Base-by-base conservation (phyloP, 2,797 vertebrate species). In the Ispidina picta region DNA sequence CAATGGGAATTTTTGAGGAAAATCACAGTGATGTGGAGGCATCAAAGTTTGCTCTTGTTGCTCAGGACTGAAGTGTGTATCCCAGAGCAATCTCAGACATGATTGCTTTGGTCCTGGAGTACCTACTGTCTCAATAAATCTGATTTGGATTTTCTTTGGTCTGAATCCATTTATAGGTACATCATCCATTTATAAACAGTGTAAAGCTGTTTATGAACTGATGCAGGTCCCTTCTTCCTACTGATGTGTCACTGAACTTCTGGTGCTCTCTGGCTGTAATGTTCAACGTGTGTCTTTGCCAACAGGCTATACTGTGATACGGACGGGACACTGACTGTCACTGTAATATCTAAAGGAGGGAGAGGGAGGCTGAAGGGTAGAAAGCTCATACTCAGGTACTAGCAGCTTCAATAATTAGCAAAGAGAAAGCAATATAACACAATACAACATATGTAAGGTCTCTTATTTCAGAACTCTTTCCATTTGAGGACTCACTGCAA, bases 201-300 rank as follows among this genome's bases (percentile, higher is more conserved):
- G 86, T 33, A 48, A 94, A 82, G 17, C 26, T 87, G 15, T 92
- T 77, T 78, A 79, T 72, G 72, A 88, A 86, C n/a, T 37, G 70
- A 63, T 25, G 33, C 21, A 78, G 1, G 6, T 9, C 29, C 13
- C 26, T 9, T 81, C 31, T 91, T 92, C 37, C 41, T 77, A 23
- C 39, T 64, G 64, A 39, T 55, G 5, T 83, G 33, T 81, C 77
- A 60, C 8, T 52, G 80, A 88, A 89, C 35, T 59, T 83, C 23
- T 54, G 59, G 43, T 28, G 31, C 28, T 78, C 37, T 46, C 62
- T 86, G 62, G n/a, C 56, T 89, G 75, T 79, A 84, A 69, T 29
- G 35, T 88, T 92, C 13, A 12, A 89, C 52, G 58, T 44, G 41
- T 35, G 35, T 84, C 51, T 83, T 86, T 91, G 55, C 74, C 86